Evolutionary conservation across 1,140 invertebrate genomes (phyloP).

Genomic region (Ericerus pela): DNA sequence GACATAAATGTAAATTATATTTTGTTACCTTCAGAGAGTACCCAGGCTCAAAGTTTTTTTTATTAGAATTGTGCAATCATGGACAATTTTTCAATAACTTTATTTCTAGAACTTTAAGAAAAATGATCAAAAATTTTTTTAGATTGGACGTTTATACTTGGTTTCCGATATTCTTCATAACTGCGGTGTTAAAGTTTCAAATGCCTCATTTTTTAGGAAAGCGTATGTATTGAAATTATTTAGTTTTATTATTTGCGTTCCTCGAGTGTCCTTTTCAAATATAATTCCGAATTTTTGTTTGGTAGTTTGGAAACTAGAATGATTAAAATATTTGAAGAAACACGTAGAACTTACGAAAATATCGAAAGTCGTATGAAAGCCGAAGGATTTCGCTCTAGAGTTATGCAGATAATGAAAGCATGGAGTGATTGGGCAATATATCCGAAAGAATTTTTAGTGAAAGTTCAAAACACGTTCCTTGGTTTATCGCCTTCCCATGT

Average conservation of each 20-base stretch:
- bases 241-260: background rate
- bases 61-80: too few relatives aligned
- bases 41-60: too few relatives aligned
- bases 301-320: constrained; percentile 73
- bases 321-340: constrained; percentile 68
- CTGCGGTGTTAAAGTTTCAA: constrained; percentile 86
- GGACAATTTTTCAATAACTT: too few relatives aligned
- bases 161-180: constrained; percentile 96
- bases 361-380: constrained; percentile 82
- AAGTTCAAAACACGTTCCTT: constrained; percentile 80
- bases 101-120: too few relatives aligned
- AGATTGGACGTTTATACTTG: constrained; percentile 83
- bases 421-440: constrained; percentile 99
- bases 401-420: constrained; percentile 84
- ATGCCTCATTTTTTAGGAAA: constrained; percentile 90
- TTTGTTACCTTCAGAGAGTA: too few relatives aligned
- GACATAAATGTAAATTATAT: too few relatives aligned
- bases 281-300: constrained; percentile 4
- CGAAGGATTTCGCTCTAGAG: constrained; percentile 89
- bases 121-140: constrained; percentile 24
- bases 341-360: constrained; percentile 57
- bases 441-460: constrained; percentile 81
- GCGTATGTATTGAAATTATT: constrained; percentile 44
- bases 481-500: constrained; percentile 35
- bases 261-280: background rate